phyloP scores from a whole-genome alignment of 1,140 invertebrate genomes.

The Drosophila erecta region DNA sequence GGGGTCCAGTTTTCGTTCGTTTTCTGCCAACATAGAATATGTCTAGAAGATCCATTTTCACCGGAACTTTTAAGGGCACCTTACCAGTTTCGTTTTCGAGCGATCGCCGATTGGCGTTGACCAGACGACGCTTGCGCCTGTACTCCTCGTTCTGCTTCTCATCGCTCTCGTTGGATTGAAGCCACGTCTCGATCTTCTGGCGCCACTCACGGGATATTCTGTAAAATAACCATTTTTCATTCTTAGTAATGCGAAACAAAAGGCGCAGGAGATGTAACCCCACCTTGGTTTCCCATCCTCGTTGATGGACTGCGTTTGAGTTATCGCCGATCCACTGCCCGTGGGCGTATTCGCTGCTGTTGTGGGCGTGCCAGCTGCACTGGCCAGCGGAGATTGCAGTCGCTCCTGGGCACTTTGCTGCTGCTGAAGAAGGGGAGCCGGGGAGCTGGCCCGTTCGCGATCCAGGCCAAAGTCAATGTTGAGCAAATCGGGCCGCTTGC shows the following conservation, averaged over 20 bases:
- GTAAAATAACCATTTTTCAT: neutral
- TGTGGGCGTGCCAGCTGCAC: constrained; percentile 56
- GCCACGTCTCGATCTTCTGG: constrained; percentile 95
- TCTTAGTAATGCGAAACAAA: too few relatives aligned
- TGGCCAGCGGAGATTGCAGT: constrained; percentile 65
- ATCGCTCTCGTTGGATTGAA: constrained; percentile 94
- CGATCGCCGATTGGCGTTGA: constrained; percentile 89
- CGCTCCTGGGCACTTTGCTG: constrained; percentile 64
- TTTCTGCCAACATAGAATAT: constrained; percentile 86
- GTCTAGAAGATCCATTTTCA: neutral
- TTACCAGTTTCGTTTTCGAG: constrained; percentile 92
- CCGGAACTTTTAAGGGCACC: neutral
- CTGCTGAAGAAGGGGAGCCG: constrained; percentile 86
- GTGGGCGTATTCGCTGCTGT: constrained; percentile 50
- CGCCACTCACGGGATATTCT: constrained; percentile 89
- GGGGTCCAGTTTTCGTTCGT: constrained; percentile 90
- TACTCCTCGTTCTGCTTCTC: constrained; percentile 90
- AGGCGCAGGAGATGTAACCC: neutral
- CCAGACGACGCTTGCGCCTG: constrained; percentile 87
- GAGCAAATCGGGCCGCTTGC: constrained; percentile 89
- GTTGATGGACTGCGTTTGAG: constrained; percentile 49
- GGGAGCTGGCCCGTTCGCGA: constrained; percentile 90
- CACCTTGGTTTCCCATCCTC: constrained; percentile 86
- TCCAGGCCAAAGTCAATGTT: constrained; percentile 89
- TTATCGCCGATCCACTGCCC: constrained; percentile 38